Evolutionary conservation across 2,797 vertebrate species (phyloP).

Genomic region (Cephalopachus bancanus): DNA sequence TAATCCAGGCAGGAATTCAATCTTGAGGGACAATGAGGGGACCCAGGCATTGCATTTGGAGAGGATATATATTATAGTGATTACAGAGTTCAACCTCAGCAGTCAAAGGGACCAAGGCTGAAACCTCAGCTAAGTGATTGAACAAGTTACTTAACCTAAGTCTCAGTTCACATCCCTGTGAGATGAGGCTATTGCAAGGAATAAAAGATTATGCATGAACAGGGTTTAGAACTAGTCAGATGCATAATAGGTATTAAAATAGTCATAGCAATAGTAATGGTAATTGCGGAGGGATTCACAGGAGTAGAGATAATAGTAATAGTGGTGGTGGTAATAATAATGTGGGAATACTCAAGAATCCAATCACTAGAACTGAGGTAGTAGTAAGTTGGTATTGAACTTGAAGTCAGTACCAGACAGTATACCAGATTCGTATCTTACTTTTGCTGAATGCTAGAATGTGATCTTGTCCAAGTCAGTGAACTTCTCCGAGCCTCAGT

Average conservation of each 20-base stretch:
- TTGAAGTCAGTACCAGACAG: background rate
- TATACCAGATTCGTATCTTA: background rate
- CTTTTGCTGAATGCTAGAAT: background rate
- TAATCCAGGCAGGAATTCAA: background rate
- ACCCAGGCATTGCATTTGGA: background rate
- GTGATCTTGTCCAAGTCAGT: background rate
- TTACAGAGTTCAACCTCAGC: background rate
- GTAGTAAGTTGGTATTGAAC: background rate
- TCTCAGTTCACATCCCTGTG: background rate
- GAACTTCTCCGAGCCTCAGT: background rate
- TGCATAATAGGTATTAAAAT: background rate
- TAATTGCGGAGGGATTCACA: background rate
- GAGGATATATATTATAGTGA: background rate
- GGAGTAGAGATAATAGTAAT: no score
- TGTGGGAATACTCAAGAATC: background rate
- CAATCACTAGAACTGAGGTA: background rate
- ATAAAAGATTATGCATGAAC: background rate
- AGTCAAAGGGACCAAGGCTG: background rate
- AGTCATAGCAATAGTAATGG: background rate
- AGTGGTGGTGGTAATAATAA: no score
- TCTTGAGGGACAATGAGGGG: background rate
- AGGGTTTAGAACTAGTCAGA: background rate
- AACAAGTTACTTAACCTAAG: no score
- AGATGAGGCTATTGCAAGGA: background rate
- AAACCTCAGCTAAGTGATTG: background rate